These are phyloP conservation scores for Bugulina stolonifera DNA, from an alignment of 2,888 invertebrate genomes.

Conservation along the genomic window DNA sequence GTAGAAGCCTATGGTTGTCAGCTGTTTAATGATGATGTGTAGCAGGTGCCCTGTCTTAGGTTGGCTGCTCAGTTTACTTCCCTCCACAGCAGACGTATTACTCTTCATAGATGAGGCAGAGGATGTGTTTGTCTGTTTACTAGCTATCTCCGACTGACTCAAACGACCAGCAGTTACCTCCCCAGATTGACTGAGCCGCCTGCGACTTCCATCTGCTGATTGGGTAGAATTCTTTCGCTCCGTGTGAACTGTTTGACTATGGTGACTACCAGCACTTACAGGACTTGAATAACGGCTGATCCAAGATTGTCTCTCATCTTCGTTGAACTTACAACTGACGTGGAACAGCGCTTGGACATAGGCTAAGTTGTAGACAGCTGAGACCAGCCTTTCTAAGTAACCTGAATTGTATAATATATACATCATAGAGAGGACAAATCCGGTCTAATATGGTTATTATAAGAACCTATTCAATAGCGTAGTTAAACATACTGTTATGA, in stretches of 20 bases:
- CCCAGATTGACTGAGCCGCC: background rate
- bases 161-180: background rate
- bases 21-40: constrained; percentile 19
- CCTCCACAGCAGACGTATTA: background rate
- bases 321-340: constrained; percentile 55
- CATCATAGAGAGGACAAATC: too few relatives aligned
- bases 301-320: constrained; percentile 49
- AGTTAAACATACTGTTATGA: too few relatives aligned
- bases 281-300: constrained; percentile 34
- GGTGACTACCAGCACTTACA: constrained; percentile 24
- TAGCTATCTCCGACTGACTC: background rate
- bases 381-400: constrained; percentile 80
- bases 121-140: background rate
- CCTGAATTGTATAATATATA: too few relatives aligned
- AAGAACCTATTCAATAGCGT: too few relatives aligned
- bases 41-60: background rate
- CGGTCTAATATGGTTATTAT: too few relatives aligned
- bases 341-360: constrained; percentile 83
- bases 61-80: background rate
- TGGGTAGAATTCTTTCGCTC: constrained; percentile 32
- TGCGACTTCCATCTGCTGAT: constrained; percentile 28
- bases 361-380: constrained; percentile 77
- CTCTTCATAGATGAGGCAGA: background rate
- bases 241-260: background rate
- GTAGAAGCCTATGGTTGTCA: constrained; percentile 22